These are phyloP conservation scores for Philereme vetulata DNA, from an alignment of 2,888 invertebrate species.

Conservation along the genomic window DNA sequence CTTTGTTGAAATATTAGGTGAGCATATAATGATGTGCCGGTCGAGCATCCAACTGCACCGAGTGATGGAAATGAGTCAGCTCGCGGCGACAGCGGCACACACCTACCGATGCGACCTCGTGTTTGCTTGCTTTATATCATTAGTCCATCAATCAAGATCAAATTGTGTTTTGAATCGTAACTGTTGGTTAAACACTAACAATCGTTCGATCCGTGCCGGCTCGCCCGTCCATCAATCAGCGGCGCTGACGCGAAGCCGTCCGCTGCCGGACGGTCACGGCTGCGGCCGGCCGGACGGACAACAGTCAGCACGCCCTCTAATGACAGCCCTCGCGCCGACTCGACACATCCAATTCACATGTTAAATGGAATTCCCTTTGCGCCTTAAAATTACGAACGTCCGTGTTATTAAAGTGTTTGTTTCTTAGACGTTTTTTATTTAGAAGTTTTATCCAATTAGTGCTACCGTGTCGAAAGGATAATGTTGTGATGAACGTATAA, in stretches of 20 bases:
- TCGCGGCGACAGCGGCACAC: conserved; percentile 57
- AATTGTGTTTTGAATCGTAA: conserved; percentile 77
- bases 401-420: conserved; percentile 81
- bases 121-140: conserved; percentile 82
- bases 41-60: conserved; percentile 48
- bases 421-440: conserved; percentile 76
- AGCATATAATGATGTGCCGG: conserved; percentile 50
- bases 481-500: conserved; percentile 76
- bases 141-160: conserved; percentile 81
- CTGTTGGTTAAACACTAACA: conserved; percentile 81
- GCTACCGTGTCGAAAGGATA: conserved; percentile 84
- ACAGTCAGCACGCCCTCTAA: conserved; percentile 54
- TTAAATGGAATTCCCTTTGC: conserved; percentile 81
- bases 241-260: conserved; percentile 59
- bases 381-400: conserved; percentile 73
- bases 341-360: conserved; percentile 82
- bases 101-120: conserved; percentile 63
- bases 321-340: conserved; percentile 69
- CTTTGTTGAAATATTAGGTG: conserved; percentile 34
- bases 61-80: conserved; percentile 58
- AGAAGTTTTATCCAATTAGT: conserved; percentile 81
- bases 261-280: conserved; percentile 45
- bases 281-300: conserved; percentile 35
- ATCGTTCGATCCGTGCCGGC: conserved; percentile 62
- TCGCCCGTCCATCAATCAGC: conserved; percentile 74